Evolutionary conservation across 2,888 invertebrate species (phyloP), one percentile per base, ranked within the genome.

Genomic region (Cryptocheilus praepositus): DNA sequence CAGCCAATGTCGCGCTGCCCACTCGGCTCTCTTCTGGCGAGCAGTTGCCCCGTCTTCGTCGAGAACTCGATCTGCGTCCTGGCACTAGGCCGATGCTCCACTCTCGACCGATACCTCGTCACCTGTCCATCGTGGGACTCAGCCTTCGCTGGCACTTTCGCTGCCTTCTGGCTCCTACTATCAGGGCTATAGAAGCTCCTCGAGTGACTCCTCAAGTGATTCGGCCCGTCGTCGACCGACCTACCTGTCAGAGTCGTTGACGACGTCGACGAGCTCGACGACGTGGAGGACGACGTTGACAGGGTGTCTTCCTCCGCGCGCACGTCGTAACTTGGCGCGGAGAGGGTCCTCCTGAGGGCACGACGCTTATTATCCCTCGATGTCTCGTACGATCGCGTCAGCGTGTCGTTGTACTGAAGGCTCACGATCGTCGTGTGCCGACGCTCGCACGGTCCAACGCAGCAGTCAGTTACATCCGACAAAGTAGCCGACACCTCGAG

Each of bases 1-100:
- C 4, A 21, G 21, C n/a, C n/a, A 15, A 28, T 18, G 3, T 74
- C 54, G 22, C 58, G 51, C 19, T 67, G 64, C 60, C 68, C 71
- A 61, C 65, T 67, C 57, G 61, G 55, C 56, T 53, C 21, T 8
- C 81, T 70, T 22, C 78, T 73, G 0, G 79, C 79, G 61, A 81
- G 72, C 73, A 79, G 53, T 7, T 79, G 79, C 53, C 81, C 83
- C 45, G 82, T 82, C 63, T 79, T 82, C 8, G 77, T 77, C 19
- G 65, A 51, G 28, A 77, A 78, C 46, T 77, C 81, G 43, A 67
- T 76, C 54, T 22, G 16, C 13, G 65, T 57, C n/a, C 52, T 64
- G 5, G 5, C 36, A 55, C 68, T 71, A 18, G 73, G 71, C 15
- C 76, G 74, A 11, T 56, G 71, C 28, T 77, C 76, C 54, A 65